Percentiles rank a stretch among this genome's conserved stretches.
Conservation (phyloP, 2,888 invertebrate species). For the Sympetrum striolatum region DNA sequence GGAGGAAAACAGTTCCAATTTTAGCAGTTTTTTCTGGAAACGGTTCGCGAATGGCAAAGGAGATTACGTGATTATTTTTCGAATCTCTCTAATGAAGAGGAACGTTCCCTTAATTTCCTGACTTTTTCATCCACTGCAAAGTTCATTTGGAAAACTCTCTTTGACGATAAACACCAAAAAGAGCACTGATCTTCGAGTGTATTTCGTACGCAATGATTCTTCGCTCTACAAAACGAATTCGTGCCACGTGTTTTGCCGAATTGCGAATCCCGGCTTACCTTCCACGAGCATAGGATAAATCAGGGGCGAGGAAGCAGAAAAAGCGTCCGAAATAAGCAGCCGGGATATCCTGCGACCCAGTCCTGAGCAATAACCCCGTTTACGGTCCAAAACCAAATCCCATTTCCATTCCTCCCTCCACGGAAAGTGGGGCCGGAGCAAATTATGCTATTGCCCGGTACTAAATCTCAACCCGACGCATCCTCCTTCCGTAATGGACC, state of each 20-base stretch:
- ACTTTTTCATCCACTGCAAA: no score
- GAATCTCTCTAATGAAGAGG: no score
- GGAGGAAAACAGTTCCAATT: no score
- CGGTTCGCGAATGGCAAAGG: neutral
- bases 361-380: neutral
- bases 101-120: no score
- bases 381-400: neutral
- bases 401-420: neutral
- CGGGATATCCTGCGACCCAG: neutral
- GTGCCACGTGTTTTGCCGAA: neutral
- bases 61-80: neutral
- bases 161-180: no score
- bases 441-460: neutral
- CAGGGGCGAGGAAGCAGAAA: neutral
- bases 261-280: neutral
- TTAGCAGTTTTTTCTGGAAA: no score
- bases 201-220: no score
- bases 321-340: neutral
- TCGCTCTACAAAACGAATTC: neutral
- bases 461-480: neutral
- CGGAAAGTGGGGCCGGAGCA: neutral
- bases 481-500: neutral
- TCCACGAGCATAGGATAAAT: neutral
- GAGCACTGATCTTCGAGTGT: no score
- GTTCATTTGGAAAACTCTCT: no score